Conservation (phyloP, 35 echinoderm and acorn worm genomes). For the Acanthaster planci region DNA sequence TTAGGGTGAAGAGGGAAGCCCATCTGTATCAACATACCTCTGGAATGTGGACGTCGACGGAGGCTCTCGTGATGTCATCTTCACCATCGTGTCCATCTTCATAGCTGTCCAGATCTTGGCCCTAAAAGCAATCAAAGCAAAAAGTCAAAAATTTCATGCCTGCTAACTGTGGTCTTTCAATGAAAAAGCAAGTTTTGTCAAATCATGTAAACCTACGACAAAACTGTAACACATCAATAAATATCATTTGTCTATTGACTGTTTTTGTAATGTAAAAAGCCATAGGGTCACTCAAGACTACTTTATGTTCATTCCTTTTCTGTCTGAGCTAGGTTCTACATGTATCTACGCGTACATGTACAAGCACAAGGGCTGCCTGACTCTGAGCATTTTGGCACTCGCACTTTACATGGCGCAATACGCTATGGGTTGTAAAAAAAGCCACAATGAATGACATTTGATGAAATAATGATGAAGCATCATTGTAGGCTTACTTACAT, state of each 20-base stretch:
- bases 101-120: slow-evolving; percentile 24
- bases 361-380: too few species aligned
- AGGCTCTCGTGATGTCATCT: slow-evolving; percentile 40
- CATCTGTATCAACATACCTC: too few species aligned
- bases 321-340: too few species aligned
- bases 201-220: not conserved
- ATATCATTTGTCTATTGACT: not conserved
- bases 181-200: not conserved
- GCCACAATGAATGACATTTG: too few species aligned
- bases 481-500: too few species aligned
- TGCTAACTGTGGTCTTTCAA: not conserved
- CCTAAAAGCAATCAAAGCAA: not conserved
- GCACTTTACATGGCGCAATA: too few species aligned
- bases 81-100: slow-evolving; percentile 43
- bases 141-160: not conserved
- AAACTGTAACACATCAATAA: not conserved
- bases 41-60: slow-evolving; percentile 29
- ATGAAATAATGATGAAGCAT: too few species aligned
- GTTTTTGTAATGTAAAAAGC: not conserved
- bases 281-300: not conserved
- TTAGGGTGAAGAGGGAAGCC: too few species aligned
- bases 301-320: too few species aligned
- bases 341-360: too few species aligned
- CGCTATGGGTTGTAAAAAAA: too few species aligned
- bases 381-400: too few species aligned